Percentiles rank a stretch among this genome's conserved stretches.
These are phyloP conservation scores for Pristionchus japonicus DNA, from an alignment of 2,888 invertebrate genomes.

Conservation along the genomic window DNA sequence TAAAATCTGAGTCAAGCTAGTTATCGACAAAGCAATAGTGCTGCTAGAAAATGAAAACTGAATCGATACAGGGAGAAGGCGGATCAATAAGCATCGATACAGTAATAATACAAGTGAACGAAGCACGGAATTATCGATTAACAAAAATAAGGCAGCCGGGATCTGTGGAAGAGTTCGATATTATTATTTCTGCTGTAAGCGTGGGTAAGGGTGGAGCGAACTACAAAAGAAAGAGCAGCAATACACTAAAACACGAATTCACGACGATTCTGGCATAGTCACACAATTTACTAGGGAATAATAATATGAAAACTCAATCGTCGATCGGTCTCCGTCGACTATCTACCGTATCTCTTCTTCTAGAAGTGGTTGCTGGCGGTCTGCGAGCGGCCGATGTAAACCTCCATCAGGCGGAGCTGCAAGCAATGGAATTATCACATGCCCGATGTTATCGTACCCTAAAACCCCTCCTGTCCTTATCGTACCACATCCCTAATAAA, in stretches of 20 bases:
- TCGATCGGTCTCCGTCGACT: background rate
- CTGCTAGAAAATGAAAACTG: background rate
- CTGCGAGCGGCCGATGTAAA: constrained; percentile 83
- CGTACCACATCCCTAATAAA: no score
- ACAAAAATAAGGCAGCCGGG: constrained; percentile 38
- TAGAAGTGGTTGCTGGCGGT: constrained; percentile 59
- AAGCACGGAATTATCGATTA: constrained; percentile 37
- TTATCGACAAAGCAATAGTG: background rate
- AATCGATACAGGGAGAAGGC: background rate
- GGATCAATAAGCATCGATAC: constrained; percentile 26
- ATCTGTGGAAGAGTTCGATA: background rate
- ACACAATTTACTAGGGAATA: background rate
- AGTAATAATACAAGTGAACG: constrained; percentile 41
- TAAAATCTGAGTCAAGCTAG: background rate
- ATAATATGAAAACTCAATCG: background rate
- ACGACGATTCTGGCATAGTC: no score
- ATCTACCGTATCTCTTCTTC: background rate
- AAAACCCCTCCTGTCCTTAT: no score
- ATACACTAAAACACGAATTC: background rate
- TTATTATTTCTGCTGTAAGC: constrained; percentile 32
- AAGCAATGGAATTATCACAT: constrained; percentile 50
- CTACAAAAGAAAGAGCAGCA: background rate
- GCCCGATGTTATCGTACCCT: background rate
- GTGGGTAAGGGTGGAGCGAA: background rate
- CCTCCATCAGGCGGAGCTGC: constrained; percentile 83